Conservation (phyloP, 2,797 vertebrate genomes). For the Manis javanica region DNA sequence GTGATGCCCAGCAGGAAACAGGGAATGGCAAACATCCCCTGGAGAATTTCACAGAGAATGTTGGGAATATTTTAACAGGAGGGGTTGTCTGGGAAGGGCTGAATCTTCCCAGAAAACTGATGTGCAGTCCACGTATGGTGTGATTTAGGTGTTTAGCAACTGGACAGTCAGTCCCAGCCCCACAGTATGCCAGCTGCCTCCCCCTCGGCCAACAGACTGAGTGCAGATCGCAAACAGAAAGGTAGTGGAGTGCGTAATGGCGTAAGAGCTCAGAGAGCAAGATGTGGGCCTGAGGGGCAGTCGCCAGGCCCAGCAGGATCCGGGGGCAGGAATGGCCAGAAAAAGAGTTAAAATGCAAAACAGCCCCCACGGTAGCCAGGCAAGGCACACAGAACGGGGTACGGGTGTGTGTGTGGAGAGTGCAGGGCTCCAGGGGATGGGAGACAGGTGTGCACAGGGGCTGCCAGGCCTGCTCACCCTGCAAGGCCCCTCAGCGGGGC, state of each 20-base stretch:
- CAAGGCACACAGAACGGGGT: neutral
- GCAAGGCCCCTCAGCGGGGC: too few relatives aligned
- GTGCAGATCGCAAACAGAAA: neutral
- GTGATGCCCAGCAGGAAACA: neutral
- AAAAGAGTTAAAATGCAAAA: neutral
- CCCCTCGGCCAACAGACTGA: fast-evolving
- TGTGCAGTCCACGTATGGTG: fast-evolving
- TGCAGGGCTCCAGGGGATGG: neutral
- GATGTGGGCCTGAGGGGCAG: neutral
- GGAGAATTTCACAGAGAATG: neutral
- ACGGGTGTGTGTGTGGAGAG: too few relatives aligned
- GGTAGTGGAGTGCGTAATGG: neutral
- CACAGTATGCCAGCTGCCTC: neutral
- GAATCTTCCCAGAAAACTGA: neutral
- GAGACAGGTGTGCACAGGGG: neutral
- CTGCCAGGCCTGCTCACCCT: fast-evolving
- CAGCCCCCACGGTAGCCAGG: neutral
- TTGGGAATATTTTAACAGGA: neutral
- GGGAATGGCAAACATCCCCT: neutral
- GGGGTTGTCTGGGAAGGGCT: neutral
- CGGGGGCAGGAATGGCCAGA: neutral
- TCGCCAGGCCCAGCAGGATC: too few relatives aligned
- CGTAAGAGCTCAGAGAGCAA: too few relatives aligned
- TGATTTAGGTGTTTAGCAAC: neutral
- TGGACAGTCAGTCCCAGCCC: fast-evolving